Percentiles rank a stretch among this genome's conserved stretches.
These are phyloP conservation scores for Arothron firmamentum DNA, from an alignment of 2,113 vertebrate genomes.

Conservation along the genomic window DNA sequence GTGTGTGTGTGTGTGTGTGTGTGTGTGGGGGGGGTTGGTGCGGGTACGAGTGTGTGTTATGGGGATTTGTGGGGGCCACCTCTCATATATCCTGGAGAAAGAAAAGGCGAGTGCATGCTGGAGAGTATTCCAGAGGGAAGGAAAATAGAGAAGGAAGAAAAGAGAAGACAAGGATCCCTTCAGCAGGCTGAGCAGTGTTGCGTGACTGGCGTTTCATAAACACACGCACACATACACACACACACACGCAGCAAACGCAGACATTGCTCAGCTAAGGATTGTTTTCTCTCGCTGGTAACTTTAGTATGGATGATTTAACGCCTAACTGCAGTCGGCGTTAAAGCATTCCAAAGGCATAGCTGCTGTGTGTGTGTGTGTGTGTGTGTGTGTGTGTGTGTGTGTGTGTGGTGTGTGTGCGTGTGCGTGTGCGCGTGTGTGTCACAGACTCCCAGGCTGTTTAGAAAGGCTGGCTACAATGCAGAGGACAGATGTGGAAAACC, in stretches of 20 bases:
- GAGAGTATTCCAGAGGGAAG: conserved; percentile 44
- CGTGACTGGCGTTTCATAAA: conserved; percentile 69
- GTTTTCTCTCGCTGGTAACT: conserved; percentile 72
- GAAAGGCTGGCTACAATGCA: conserved; percentile 76
- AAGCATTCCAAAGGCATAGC: conserved; percentile 72
- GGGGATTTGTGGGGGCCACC: conserved; percentile 37
- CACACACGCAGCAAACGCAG: conserved; percentile 30
- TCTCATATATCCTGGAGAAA: conserved; percentile 63
- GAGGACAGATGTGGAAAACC: conserved; percentile 81
- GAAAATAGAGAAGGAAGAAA: conserved; percentile 28
- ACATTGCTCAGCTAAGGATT: conserved; percentile 55
- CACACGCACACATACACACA: conserved; percentile 37
- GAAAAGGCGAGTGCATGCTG: conserved; percentile 39
- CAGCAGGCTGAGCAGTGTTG: conserved; percentile 61
- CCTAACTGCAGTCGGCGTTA: conserved; percentile 78
- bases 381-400: conserved; percentile 15
- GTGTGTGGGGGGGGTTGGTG: too few species aligned
- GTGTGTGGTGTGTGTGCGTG: conserved; percentile 23
- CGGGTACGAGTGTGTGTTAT: conserved; percentile 14
- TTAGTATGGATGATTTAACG: conserved; percentile 78
- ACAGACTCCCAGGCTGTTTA: conserved; percentile 76
- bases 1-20: conserved; percentile 5
- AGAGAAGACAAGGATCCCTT: conserved; percentile 66
- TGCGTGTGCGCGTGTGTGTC: conserved; percentile 26
- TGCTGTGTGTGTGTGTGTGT: conserved; percentile 33